Base-by-base conservation (phyloP, 1,140 invertebrate species). In the Mycetomoellerius zeteki region DNA sequence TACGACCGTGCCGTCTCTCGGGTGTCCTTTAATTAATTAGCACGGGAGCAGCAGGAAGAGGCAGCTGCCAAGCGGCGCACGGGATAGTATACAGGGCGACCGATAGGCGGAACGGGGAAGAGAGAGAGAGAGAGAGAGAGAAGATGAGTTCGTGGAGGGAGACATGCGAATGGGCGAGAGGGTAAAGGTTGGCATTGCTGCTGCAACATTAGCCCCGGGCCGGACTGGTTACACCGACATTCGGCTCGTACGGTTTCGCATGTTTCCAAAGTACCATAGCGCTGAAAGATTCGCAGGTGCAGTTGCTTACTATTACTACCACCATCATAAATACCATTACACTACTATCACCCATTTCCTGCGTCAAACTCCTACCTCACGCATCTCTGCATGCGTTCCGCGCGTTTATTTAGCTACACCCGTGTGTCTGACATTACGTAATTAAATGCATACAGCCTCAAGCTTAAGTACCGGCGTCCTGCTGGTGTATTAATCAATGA, bases 11-110 rank as follows among this genome's bases (percentile, higher is more conserved):
- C 81, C 50, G 71, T 82, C 71, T 88, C 82, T 80, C 62, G 75
- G 76, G 62, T 69, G 71, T 89, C 73, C 87, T 93, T 91, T 93
- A 93, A 93, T 93, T 93, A 93, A 93, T 93, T 93, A 93, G 85
- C 87, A 90, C 80, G 84, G 69, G 86, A 90, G 86, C 82, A 71
- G 85, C 67, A 89, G 88, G 85, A 91, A 85, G 76, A 77, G 65
- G 58, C 54, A 47, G 89, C 86, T 82, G 77, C 60, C 60, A 69
- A 77, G 27, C 30, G 64, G 30, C 24, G 50, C 21, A 58, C 27
- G 64, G 76, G 19, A 33, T 72, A 85, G 47, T 24, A 64, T 27
- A 50, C 80, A 60, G 47, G 54, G 37, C 58, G 65, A 80, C 76
- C 52, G 50, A 47, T 60, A 71, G 65, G 81, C 72, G 81, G 33